Conservation (phyloP, 2,797 vertebrate genomes). For the Botia almorhae region DNA sequence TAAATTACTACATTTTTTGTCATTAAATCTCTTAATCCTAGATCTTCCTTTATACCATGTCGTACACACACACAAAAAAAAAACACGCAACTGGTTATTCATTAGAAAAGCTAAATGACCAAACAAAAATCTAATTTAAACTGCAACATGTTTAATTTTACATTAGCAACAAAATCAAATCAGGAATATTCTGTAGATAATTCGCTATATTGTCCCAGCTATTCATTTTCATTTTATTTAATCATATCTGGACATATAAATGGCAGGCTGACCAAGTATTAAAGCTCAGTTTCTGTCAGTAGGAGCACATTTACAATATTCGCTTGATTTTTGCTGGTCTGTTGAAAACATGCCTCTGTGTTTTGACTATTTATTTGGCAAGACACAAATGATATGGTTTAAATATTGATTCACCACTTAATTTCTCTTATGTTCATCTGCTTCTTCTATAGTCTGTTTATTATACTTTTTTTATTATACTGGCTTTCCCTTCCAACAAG, state of each 20-base stretch:
- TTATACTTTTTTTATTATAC: background rate
- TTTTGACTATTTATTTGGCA: conserved; percentile 62
- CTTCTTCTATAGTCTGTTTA: background rate
- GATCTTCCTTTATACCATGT: background rate
- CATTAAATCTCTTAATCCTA: background rate
- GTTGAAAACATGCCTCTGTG: conserved; percentile 31
- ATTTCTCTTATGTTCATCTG: background rate
- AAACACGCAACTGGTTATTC: too few relatives aligned
- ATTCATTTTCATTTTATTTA: too few relatives aligned
- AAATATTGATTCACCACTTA: background rate
- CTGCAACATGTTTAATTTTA: background rate
- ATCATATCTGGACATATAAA: conserved; percentile 21
- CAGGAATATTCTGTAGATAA: background rate
- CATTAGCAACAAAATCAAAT: background rate
- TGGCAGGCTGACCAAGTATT: conserved; percentile 34
- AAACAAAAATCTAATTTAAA: too few relatives aligned
- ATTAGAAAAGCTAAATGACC: background rate
- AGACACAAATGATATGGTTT: conserved; percentile 45
- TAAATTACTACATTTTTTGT: background rate
- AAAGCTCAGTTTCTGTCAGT: conserved; percentile 51
- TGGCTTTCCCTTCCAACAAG: background rate
- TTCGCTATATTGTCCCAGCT: background rate
- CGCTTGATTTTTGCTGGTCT: conserved; percentile 57
- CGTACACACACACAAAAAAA: too few relatives aligned
- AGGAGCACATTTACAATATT: conserved; percentile 62